These are phyloP conservation scores for Bujurquina vittata DNA, from an alignment of 2,113 vertebrate genomes.

Conservation along the genomic window DNA sequence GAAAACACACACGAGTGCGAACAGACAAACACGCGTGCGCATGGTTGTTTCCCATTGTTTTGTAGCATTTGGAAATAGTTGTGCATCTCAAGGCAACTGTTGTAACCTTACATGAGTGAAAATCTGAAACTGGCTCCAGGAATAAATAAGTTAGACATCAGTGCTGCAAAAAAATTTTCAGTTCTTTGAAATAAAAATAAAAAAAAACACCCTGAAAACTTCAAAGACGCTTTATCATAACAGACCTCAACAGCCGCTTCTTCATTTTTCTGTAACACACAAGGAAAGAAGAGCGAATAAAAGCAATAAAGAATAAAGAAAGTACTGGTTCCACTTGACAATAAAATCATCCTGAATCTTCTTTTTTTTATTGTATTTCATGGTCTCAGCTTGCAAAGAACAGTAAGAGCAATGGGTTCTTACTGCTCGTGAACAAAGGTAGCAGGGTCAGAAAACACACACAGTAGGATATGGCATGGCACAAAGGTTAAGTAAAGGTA, in stretches of 20 bases:
- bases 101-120: neutral
- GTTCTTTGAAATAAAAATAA: neutral
- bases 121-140: neutral
- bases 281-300: neutral
- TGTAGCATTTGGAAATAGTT: neutral
- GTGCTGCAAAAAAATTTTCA: neutral
- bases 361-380: constrained; percentile 50
- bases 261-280: neutral
- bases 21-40: neutral
- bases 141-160: neutral
- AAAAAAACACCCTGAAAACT: neutral
- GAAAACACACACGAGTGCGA: too few species aligned
- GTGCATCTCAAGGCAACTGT: neutral
- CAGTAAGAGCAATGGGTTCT: constrained; percentile 60
- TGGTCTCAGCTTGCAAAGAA: constrained; percentile 65
- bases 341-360: constrained; percentile 38
- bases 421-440: constrained; percentile 44
- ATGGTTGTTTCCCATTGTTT: neutral
- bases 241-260: neutral
- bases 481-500: constrained; percentile 28
- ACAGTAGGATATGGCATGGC: constrained; percentile 45
- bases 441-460: constrained; percentile 58
- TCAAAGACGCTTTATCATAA: neutral
- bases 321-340: constrained; percentile 8
- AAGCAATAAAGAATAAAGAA: neutral